Evolutionary conservation across 2,797 vertebrate species (phyloP).

Genomic region (Clarias pachynema): DNA sequence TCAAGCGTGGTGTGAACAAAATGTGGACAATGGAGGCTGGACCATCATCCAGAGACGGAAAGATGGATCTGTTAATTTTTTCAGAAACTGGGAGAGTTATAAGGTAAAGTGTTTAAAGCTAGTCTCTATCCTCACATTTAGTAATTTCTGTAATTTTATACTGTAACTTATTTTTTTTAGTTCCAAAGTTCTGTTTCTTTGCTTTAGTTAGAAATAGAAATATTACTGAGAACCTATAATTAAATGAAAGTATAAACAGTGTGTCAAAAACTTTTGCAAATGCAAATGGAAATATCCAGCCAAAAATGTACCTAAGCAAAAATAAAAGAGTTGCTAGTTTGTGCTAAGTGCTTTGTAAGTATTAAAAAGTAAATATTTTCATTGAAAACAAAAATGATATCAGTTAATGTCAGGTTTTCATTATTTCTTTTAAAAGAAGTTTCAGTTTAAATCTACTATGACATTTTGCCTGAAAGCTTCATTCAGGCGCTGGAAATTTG

Average conservation of each 20-base stretch:
- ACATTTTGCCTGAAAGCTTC: not conserved
- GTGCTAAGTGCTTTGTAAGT: not conserved
- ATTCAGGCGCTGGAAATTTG: not conserved
- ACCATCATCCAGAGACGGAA: conserved; percentile 91
- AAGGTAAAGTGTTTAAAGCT: conserved; percentile 80
- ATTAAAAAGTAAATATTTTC: not conserved
- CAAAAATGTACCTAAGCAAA: not conserved
- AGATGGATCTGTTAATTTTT: conserved; percentile 96
- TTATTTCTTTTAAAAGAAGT: not conserved
- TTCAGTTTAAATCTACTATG: not conserved
- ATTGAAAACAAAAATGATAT: not conserved
- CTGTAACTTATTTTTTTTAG: not conserved
- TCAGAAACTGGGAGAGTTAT: conserved; percentile 97
- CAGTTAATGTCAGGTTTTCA: not conserved
- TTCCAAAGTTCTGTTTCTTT: not conserved
- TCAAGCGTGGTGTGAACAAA: conserved; percentile 95
- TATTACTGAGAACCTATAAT: not conserved
- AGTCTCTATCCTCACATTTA: not conserved
- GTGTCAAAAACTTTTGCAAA: not conserved
- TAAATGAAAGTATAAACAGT: too few species aligned
- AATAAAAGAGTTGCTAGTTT: not conserved
- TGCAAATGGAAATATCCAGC: not conserved
- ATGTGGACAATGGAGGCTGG: conserved; percentile 93
- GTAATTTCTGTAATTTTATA: not conserved
- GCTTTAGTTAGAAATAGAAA: not conserved